A percentile compares a stretch with the other conserved stretches of the same genome.
Conservation (phyloP, 2,888 invertebrate genomes). For the Sarcophaga carnaria region DNA sequence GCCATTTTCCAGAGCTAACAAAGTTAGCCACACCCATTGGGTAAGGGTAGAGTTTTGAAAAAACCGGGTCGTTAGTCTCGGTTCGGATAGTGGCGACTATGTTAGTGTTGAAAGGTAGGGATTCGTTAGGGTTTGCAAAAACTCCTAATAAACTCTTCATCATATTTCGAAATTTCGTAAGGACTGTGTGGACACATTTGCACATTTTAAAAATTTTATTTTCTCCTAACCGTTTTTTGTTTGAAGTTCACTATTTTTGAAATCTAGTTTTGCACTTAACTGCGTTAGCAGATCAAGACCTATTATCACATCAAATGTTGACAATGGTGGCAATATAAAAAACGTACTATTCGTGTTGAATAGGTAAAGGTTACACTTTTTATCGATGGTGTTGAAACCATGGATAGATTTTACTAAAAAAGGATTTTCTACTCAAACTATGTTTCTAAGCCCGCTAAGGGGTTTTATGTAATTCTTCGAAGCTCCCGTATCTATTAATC, state of each 20-base stretch:
- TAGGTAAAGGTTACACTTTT: constrained; percentile 60
- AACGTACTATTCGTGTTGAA: constrained; percentile 59
- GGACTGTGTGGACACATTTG: constrained; percentile 32
- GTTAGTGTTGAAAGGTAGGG: constrained; percentile 53
- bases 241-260: constrained; percentile 55
- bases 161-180: constrained; percentile 22
- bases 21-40: too few relatives aligned
- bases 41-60: too few relatives aligned
- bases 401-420: constrained; percentile 63
- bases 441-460: constrained; percentile 32
- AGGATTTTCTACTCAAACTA: constrained; percentile 41
- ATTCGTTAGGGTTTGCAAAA: constrained; percentile 51
- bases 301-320: too few relatives aligned
- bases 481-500: constrained; percentile 64
- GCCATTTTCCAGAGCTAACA: constrained; percentile 1
- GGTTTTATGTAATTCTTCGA: constrained; percentile 66
- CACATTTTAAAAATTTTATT: constrained; percentile 58
- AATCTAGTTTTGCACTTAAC: constrained; percentile 61
- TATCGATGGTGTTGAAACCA: constrained; percentile 50
- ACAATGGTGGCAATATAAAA: constrained; percentile 53
- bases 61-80: too few relatives aligned
- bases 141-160: constrained; percentile 18
- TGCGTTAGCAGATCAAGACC: constrained; percentile 35
- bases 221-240: constrained; percentile 49
- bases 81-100: constrained; percentile 1